Conservation (phyloP, 2,797 vertebrate species). For the Sorex maritimensis region DNA sequence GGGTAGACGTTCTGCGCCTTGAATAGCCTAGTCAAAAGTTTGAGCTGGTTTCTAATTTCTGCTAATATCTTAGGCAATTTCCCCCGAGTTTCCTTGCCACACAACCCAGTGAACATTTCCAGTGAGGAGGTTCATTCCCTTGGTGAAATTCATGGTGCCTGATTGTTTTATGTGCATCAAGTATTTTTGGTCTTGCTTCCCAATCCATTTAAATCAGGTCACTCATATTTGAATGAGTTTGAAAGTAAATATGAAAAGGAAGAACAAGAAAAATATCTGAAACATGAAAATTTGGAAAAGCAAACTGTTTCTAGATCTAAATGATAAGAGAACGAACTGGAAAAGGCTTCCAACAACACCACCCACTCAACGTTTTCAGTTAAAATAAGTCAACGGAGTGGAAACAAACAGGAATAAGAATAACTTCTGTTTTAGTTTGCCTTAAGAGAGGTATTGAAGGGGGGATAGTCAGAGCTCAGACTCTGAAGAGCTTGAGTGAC, state of each 20-base stretch:
- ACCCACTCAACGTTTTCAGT: background rate
- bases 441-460: no score
- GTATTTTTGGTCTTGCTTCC: constrained; percentile 22
- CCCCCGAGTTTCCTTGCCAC: background rate
- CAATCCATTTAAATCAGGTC: constrained; percentile 21
- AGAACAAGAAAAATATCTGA: constrained; percentile 30
- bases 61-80: background rate
- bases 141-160: background rate
- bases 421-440: no score
- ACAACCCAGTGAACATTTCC: background rate
- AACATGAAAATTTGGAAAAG: constrained; percentile 3
- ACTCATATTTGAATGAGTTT: constrained; percentile 27
- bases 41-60: background rate
- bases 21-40: background rate
- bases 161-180: background rate
- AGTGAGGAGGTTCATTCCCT: background rate
- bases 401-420: constrained; percentile 36
- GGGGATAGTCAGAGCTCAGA: no score
- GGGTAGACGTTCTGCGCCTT: background rate
- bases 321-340: background rate
- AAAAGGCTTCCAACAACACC: background rate
- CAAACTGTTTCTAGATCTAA: constrained; percentile 9
- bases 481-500: no score
- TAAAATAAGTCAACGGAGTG: background rate
- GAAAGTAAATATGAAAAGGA: constrained; percentile 53